These are phyloP conservation scores for Heterochromis multidens DNA, from an alignment of 2,113 vertebrate genomes.

Conservation along the genomic window DNA sequence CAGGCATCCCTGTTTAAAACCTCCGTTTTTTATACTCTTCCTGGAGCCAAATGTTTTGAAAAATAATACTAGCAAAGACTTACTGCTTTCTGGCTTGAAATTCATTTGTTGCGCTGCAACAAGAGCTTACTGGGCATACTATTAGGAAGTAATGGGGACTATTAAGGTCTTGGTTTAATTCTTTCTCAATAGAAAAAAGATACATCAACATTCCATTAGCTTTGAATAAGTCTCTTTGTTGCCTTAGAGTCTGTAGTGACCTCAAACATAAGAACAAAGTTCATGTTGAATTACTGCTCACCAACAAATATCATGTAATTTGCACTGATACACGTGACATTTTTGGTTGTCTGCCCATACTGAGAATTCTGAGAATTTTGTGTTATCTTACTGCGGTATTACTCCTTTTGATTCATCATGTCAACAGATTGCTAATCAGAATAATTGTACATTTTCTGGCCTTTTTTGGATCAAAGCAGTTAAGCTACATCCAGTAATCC, in stretches of 20 bases:
- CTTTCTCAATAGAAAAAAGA: background rate
- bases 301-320: conserved; percentile 45
- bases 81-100: conserved; percentile 9
- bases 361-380: conserved; percentile 6
- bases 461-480: background rate
- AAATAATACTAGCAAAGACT: background rate
- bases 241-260: conserved; percentile 27
- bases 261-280: conserved; percentile 13
- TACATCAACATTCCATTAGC: conserved; percentile 67
- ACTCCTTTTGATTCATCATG: background rate
- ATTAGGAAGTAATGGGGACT: background rate
- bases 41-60: background rate
- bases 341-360: conserved; percentile 25
- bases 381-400: background rate
- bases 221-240: conserved; percentile 29
- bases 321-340: conserved; percentile 21
- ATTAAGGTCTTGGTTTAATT: conserved; percentile 1
- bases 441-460: background rate
- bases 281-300: conserved; percentile 50
- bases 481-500: background rate
- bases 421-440: background rate
- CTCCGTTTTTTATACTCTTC: background rate
- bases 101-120: background rate
- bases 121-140: background rate
- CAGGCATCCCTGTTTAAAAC: background rate